These are phyloP conservation scores for Imbricaverruca yamaguchii DNA, from an alignment of 2,888 invertebrate genomes.

Conservation along the genomic window DNA sequence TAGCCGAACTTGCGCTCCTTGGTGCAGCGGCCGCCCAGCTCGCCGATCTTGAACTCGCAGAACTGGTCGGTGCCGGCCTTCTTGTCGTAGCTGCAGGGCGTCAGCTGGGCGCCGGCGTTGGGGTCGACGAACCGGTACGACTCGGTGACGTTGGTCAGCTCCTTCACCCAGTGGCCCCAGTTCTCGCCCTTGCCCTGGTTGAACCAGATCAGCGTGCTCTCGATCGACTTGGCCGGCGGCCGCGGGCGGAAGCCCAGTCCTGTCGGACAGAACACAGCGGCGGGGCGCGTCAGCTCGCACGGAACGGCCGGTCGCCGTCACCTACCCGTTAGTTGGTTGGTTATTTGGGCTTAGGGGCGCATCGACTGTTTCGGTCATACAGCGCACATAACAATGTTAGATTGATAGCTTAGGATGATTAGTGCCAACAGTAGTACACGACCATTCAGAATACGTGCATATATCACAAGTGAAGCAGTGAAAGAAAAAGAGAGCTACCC, in stretches of 20 bases:
- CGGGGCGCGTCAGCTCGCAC: too few species aligned
- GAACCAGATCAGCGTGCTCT: conserved; percentile 95
- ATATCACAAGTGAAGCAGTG: too few species aligned
- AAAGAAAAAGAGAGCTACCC: too few species aligned
- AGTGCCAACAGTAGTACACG: too few species aligned
- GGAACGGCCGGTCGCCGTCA: too few species aligned
- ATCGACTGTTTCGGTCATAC: too few species aligned
- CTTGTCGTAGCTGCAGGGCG: conserved; percentile 21
- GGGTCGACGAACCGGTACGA: conserved; percentile 33
- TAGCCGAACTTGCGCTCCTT: conserved; percentile 74
- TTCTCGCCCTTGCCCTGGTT: conserved; percentile 67
- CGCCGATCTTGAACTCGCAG: conserved; percentile 67
- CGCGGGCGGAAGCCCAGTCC: conserved; percentile 95
- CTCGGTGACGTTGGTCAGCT: conserved; percentile 65
- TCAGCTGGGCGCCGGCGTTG: conserved; percentile 12
- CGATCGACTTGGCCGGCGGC: conserved; percentile 85
- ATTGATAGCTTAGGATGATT: too few species aligned
- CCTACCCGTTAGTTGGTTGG: too few species aligned
- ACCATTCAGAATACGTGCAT: too few species aligned
- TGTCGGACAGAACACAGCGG: conserved; percentile 41
- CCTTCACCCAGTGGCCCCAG: conserved; percentile 68
- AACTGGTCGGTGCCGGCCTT: conserved; percentile 55
- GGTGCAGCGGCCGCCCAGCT: conserved; percentile 65
- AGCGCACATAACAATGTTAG: too few species aligned
- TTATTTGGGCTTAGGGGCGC: too few species aligned